Conservation (phyloP, 2,113 vertebrate species). For the Dipodomys ordii region DNA sequence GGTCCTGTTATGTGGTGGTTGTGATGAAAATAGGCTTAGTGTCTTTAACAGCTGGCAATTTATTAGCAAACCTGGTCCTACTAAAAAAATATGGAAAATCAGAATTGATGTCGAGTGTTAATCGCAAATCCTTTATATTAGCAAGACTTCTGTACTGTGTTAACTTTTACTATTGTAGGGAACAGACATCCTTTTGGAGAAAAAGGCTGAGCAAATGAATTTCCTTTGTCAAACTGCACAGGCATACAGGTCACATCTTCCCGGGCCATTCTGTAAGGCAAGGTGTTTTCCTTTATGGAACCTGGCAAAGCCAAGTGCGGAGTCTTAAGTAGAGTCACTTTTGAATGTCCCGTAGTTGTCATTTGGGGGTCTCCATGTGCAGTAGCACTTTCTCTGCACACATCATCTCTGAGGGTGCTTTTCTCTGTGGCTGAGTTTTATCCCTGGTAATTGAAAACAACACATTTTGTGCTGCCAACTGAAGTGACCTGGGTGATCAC, state of each 20-base stretch:
- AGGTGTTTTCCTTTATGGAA: background rate
- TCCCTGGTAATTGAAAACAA: constrained; percentile 76
- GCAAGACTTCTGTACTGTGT: constrained; percentile 79
- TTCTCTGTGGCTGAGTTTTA: constrained; percentile 54
- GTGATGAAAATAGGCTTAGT: constrained; percentile 85
- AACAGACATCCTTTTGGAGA: constrained; percentile 61
- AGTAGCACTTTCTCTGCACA: background rate
- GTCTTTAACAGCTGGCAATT: constrained; percentile 84
- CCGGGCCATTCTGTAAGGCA: background rate
- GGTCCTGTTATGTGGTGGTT: constrained; percentile 73
- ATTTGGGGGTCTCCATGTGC: background rate
- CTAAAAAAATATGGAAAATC: constrained; percentile 83
- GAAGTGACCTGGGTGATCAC: constrained; percentile 61
- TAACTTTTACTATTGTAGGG: constrained; percentile 73
- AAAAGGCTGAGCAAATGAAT: background rate
- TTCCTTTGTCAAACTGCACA: background rate
- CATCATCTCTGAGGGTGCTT: constrained; percentile 30
- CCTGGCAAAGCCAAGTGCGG: background rate
- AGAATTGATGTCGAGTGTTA: constrained; percentile 78
- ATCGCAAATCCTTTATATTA: constrained; percentile 82
- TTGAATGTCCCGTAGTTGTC: background rate
- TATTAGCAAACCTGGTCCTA: constrained; percentile 82
- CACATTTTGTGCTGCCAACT: constrained; percentile 70
- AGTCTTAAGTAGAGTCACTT: background rate
- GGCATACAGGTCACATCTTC: background rate